Evolutionary conservation across 2,113 vertebrate genomes (phyloP), one percentile per base, ranked within the genome.

Genomic region (Mungos mungo): DNA sequence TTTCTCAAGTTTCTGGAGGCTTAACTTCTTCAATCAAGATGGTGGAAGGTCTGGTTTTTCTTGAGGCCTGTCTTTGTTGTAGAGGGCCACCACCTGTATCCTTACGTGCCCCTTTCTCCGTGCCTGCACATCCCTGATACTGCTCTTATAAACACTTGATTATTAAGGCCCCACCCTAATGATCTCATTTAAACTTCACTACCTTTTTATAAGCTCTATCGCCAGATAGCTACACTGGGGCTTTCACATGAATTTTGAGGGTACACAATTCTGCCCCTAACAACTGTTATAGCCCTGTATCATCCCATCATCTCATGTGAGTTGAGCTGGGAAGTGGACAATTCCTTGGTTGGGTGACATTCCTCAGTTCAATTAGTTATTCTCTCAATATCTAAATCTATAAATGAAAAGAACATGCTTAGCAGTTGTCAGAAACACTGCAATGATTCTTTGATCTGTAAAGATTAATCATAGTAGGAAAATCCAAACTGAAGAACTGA

Each of bases 201-300:
- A 71, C 3, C 23, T 9, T 50, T 18, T 68, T 79, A 66, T 52
- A 66, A 14, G 12, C 45, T 29, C 31, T 66, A 18, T 41, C 57
- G 54, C 45, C 72, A 57, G 68, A 79, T 68, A 31, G 6, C 47
- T 9, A 71, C 25, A 45, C 6, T 54, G 14, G 21, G 11, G 29
- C 14, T 50, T 60, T 72, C 63, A 52, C 31, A 65, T n/a, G 47
- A 23, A 35, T 9, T 45, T 54, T 63, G 3, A 80, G 7, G 27
- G 5, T 31, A 38, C 2, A 29, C 2, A 52, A 23, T 33, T 92
- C 1, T 12, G 25, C 65, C 7, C 7, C 2, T 11, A 33, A 60
- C 4, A 38, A 3, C 29, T 65, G 11, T 33, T n/a, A 52, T 2
- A 52, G 3, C 1, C 2, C 12, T 33, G 27, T 9, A 45, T 7